Percentiles rank a stretch among this genome's conserved stretches.
phyloP scores from a whole-genome alignment of 2,888 invertebrate species.

The Chalcis sispes region DNA sequence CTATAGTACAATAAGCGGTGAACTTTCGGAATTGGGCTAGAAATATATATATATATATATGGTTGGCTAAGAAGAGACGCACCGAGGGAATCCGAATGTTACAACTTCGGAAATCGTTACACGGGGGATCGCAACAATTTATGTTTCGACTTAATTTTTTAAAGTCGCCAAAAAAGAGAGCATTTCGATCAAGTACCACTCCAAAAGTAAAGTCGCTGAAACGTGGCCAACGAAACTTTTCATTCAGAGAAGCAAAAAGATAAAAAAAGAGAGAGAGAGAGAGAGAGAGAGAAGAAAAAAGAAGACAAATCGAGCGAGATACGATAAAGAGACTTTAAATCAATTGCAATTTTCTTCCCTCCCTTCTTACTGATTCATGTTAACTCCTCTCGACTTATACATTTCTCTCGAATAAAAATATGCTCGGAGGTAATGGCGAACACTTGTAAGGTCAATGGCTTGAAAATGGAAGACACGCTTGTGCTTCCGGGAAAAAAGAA shows the following conservation, averaged over 20 bases:
- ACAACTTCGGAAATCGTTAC: conserved; percentile 42
- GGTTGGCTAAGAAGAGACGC: not conserved
- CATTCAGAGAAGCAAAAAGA: conserved; percentile 29
- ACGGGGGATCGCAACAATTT: conserved; percentile 46
- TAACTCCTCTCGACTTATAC: conserved; percentile 14
- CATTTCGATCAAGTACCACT: not conserved
- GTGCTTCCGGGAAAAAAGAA: too few species aligned
- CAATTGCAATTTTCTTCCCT: conserved; percentile 44
- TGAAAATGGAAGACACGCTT: not conserved
- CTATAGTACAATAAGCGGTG: not conserved
- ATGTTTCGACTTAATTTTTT: conserved; percentile 52
- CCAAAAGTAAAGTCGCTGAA: conserved; percentile 24
- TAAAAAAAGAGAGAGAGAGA: conserved; percentile 28
- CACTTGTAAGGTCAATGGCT: conserved; percentile 15
- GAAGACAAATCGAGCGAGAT: not conserved
- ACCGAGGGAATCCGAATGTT: too few species aligned
- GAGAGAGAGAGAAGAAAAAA: conserved; percentile 6
- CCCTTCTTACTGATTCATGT: conserved; percentile 13
- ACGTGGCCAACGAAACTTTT: conserved; percentile 42
- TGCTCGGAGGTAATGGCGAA: not conserved
- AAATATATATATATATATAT: not conserved
- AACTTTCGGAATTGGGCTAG: conserved; percentile 17
- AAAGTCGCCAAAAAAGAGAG: too few species aligned
- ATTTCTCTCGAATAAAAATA: conserved; percentile 23
- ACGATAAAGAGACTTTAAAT: conserved; percentile 19